Percentiles rank a stretch among this genome's conserved stretches.
These are phyloP conservation scores for Apteryx owenii DNA, from an alignment of 2,113 vertebrate species.

Conservation along the genomic window DNA sequence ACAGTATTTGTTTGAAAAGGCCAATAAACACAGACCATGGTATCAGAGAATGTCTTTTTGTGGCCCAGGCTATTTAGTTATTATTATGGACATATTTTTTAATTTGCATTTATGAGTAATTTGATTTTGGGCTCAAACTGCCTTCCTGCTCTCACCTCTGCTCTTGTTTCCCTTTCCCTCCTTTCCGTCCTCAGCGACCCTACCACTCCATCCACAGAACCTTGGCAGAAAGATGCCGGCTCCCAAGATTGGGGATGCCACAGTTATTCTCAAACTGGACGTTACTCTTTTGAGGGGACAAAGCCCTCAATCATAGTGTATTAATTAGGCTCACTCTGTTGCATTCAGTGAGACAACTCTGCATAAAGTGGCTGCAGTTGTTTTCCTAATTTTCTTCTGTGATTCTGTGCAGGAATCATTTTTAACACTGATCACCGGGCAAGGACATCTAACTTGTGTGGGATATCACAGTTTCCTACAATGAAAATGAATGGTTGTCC, in stretches of 20 bases:
- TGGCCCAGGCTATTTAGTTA: not conserved
- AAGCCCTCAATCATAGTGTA: not conserved
- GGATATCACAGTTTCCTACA: not conserved
- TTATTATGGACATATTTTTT: not conserved
- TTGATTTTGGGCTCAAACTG: not conserved
- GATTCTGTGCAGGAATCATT: not conserved
- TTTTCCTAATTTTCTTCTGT: not conserved
- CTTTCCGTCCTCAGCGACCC: not conserved
- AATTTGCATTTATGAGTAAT: not conserved
- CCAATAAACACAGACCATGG: not conserved
- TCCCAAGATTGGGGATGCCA: not conserved
- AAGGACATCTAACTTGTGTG: not conserved
- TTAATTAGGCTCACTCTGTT: not conserved
- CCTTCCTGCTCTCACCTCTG: not conserved
- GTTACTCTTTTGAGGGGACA: not conserved
- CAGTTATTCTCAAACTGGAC: not conserved
- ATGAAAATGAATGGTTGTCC: not conserved
- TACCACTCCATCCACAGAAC: not conserved
- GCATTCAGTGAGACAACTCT: not conserved
- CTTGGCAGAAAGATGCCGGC: not conserved
- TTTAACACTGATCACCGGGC: not conserved
- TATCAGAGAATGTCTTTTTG: accelerated
- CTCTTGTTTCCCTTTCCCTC: not conserved
- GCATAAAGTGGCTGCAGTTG: not conserved
- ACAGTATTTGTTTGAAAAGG: not conserved